phyloP scores from a whole-genome alignment of 1,140 invertebrate genomes.

The Hesperophylax magnus region DNA sequence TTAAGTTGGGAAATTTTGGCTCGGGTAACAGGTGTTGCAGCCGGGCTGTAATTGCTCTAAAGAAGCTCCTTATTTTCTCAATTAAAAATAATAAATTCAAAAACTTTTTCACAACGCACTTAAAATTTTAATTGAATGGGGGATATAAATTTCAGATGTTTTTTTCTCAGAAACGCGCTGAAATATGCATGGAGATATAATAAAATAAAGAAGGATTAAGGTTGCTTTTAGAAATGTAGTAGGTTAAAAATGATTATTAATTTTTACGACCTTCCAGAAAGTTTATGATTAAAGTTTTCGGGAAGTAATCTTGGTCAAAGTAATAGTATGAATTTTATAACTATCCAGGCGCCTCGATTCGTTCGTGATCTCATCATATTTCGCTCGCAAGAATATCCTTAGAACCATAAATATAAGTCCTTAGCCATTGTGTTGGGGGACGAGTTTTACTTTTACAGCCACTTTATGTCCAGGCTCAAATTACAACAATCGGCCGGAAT shows the following conservation, averaged over 20 bases:
- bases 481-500: slow-evolving; percentile 50
- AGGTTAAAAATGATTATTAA: too few relatives aligned
- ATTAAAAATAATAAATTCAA: slow-evolving; percentile 8
- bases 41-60: slow-evolving; percentile 31
- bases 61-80: slow-evolving; percentile 14
- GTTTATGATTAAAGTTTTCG: too few relatives aligned
- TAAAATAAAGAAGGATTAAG: too few relatives aligned
- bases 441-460: slow-evolving; percentile 34
- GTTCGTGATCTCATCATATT: slow-evolving; percentile 32
- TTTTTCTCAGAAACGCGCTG: neutral
- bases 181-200: too few relatives aligned
- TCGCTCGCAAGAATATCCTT: slow-evolving; percentile 1
- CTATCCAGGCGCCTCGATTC: neutral
- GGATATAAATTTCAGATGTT: neutral
- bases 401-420: slow-evolving; percentile 23
- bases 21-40: slow-evolving; percentile 38
- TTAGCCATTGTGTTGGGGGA: slow-evolving; percentile 6
- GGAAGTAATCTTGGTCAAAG: too few relatives aligned
- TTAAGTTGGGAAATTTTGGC: slow-evolving; percentile 40
- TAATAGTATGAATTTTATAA: neutral
- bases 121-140: slow-evolving; percentile 24
- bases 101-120: slow-evolving; percentile 8
- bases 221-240: too few relatives aligned
- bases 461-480: slow-evolving; percentile 42
- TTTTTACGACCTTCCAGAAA: too few relatives aligned